phyloP scores from a whole-genome alignment of 2,888 invertebrate species.

The Proisotoma minuta region DNA sequence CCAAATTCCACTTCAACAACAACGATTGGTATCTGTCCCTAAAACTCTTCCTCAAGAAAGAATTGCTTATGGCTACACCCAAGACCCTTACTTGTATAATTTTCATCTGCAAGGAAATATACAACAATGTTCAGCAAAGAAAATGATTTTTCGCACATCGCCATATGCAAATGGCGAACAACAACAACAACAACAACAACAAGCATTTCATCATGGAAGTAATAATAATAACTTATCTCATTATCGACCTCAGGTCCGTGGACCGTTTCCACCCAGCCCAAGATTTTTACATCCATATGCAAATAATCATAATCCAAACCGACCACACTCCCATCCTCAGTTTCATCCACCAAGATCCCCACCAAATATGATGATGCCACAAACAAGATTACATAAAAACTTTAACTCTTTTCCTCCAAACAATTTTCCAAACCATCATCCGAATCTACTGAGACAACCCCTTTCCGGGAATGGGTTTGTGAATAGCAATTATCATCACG shows the following conservation, averaged over 20 bases:
- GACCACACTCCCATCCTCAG: background rate
- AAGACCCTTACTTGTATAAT: conserved; percentile 19
- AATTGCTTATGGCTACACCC: conserved; percentile 17
- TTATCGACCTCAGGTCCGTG: conserved; percentile 19
- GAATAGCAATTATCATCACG: background rate
- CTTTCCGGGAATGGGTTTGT: background rate
- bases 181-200: background rate
- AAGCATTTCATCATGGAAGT: conserved; percentile 13
- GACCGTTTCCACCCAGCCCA: conserved; percentile 26
- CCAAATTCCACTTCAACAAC: background rate
- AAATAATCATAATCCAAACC: background rate
- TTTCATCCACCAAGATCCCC: conserved; percentile 16
- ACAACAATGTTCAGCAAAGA: conserved; percentile 8
- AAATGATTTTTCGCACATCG: conserved; percentile 19
- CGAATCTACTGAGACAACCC: background rate
- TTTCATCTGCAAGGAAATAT: conserved; percentile 25
- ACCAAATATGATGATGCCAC: background rate
- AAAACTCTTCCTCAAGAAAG: conserved; percentile 21
- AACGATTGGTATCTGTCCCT: conserved; percentile 6
- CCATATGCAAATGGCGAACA: background rate
- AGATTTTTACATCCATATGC: background rate
- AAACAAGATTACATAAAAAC: conserved; percentile 18
- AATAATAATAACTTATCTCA: conserved; percentile 25
- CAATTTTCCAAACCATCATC: conserved; percentile 13
- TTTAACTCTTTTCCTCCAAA: conserved; percentile 21